phyloP scores from a whole-genome alignment of 2,113 vertebrate genomes.

The Thalassarche chlororhynchos region DNA sequence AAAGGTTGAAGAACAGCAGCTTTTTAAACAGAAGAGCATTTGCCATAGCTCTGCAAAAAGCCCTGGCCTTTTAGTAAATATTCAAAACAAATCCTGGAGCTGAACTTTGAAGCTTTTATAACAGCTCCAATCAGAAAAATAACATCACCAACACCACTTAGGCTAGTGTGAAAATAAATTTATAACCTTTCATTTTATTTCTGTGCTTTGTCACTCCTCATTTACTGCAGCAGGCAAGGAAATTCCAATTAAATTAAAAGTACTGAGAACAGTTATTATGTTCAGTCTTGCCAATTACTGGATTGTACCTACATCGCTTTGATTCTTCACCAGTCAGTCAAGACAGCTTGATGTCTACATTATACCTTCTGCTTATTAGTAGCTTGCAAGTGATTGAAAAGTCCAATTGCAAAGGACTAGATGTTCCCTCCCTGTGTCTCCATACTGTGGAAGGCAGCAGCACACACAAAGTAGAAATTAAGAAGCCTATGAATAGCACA shows the following conservation, averaged over 20 bases:
- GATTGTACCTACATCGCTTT: slow-evolving; percentile 50
- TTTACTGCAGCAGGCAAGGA: slow-evolving; percentile 60
- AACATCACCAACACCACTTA: background rate
- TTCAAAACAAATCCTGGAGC: slow-evolving; percentile 44
- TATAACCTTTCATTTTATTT: slow-evolving; percentile 58
- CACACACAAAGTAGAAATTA: slow-evolving; percentile 26
- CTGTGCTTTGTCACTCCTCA: slow-evolving; percentile 53
- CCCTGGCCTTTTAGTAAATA: slow-evolving; percentile 25
- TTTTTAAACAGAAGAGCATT: background rate
- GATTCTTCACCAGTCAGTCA: slow-evolving; percentile 58
- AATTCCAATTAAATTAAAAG: slow-evolving; percentile 70
- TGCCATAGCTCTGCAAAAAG: background rate
- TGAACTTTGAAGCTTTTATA: slow-evolving; percentile 48
- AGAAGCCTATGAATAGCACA: background rate
- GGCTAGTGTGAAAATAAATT: slow-evolving; percentile 41
- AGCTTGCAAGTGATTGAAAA: slow-evolving; percentile 55
- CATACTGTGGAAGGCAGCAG: slow-evolving; percentile 26
- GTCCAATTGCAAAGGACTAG: slow-evolving; percentile 42
- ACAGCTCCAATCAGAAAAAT: slow-evolving; percentile 30
- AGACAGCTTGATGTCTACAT: slow-evolving; percentile 70
- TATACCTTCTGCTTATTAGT: slow-evolving; percentile 63
- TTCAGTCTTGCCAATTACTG: slow-evolving; percentile 64
- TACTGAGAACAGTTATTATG: slow-evolving; percentile 62
- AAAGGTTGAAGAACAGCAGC: background rate
- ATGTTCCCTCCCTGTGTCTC: slow-evolving; percentile 13